Percentiles rank a stretch among this genome's conserved stretches.
These are phyloP conservation scores for Drosophila paramelanica DNA, from an alignment of 2,888 invertebrate species.

Conservation along the genomic window DNA sequence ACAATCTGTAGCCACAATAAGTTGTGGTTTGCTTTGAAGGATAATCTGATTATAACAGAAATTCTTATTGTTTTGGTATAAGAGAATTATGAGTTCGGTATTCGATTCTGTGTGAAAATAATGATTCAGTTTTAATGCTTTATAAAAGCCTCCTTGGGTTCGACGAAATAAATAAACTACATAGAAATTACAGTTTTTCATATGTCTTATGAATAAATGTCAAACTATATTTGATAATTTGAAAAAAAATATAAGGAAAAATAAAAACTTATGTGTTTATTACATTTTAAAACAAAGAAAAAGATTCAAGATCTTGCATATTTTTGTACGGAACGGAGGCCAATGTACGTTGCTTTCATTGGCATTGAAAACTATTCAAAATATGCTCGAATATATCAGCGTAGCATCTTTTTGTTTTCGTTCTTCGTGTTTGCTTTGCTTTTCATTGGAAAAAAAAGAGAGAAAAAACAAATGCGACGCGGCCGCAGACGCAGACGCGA, in stretches of 20 bases:
- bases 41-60: too few relatives aligned
- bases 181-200: too few relatives aligned
- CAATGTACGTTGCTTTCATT: constrained; percentile 35
- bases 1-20: too few relatives aligned
- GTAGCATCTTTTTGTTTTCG: constrained; percentile 59
- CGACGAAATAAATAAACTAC: too few relatives aligned
- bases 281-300: background rate
- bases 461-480: background rate
- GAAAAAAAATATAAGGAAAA: background rate
- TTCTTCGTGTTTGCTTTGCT: constrained; percentile 35
- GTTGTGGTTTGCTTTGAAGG: too few relatives aligned
- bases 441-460: constrained; percentile 62
- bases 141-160: too few relatives aligned
- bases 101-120: too few relatives aligned
- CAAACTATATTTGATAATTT: too few relatives aligned
- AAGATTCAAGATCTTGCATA: constrained; percentile 19
- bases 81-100: too few relatives aligned
- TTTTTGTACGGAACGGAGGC: constrained; percentile 14
- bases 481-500: constrained; percentile 54
- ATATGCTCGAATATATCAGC: constrained; percentile 62
- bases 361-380: constrained; percentile 78
- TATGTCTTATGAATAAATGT: too few relatives aligned
- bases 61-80: too few relatives aligned
- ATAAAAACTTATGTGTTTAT: background rate
- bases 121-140: too few relatives aligned